phyloP scores from a whole-genome alignment of 2,113 vertebrate species.

The Atherinomorus stipes region DNA sequence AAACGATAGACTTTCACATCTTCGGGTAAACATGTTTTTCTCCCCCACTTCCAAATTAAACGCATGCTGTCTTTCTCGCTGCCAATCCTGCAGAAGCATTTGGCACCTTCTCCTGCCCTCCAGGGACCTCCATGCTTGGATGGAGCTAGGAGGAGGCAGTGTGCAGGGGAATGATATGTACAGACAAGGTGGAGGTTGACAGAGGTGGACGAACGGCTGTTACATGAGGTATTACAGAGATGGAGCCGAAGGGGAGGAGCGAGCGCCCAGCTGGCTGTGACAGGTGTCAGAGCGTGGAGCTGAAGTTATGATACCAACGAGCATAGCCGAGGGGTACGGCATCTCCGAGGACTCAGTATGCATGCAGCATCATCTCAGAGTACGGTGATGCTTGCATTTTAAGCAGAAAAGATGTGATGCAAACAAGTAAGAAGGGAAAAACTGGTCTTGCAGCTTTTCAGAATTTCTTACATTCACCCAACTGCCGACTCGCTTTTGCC shows the following conservation, averaged over 20 bases:
- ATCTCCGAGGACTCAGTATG: constrained; percentile 22
- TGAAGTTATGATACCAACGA: constrained; percentile 27
- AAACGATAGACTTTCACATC: background rate
- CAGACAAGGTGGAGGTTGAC: constrained; percentile 40
- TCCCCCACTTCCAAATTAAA: constrained; percentile 2
- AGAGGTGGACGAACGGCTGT: constrained; percentile 27
- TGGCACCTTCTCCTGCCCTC: constrained; percentile 19
- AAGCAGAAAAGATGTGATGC: constrained; percentile 9
- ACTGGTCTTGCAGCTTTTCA: background rate
- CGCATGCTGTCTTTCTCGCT: background rate
- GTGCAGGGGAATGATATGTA: constrained; percentile 35
- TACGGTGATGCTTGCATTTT: constrained; percentile 27
- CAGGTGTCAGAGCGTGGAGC: constrained; percentile 23
- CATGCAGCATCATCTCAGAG: constrained; percentile 13
- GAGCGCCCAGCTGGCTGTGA: constrained; percentile 26
- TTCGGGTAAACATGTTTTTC: background rate
- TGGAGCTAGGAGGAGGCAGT: constrained; percentile 30
- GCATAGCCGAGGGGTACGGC: background rate
- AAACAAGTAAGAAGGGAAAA: constrained; percentile 1
- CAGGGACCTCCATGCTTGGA: constrained; percentile 26
- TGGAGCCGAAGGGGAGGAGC: constrained; percentile 15
- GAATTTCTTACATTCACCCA: constrained; percentile 12
- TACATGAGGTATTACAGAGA: constrained; percentile 14
- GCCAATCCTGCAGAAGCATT: constrained; percentile 30
- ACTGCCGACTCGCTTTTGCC: constrained; percentile 19